A percentile compares a stretch with the other conserved stretches of the same genome.
Evolutionary conservation across 2,113 vertebrate species (phyloP).

Genomic region (Piprites chloris): DNA sequence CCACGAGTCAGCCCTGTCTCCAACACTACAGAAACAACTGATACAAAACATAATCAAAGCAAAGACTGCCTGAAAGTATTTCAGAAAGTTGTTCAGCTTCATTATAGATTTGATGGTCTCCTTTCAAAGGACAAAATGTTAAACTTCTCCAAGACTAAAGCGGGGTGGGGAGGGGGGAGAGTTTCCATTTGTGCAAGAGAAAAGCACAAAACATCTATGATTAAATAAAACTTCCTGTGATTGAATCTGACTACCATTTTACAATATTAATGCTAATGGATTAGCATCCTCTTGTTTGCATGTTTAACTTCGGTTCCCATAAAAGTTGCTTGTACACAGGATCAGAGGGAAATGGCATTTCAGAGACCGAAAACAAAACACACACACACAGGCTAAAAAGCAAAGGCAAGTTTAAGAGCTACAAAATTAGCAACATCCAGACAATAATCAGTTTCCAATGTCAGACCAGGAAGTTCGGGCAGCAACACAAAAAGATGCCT

Average conservation of each 20-base stretch:
- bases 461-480: conserved; percentile 67
- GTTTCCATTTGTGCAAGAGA: conserved; percentile 40
- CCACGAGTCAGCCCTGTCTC: background rate
- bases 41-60: background rate
- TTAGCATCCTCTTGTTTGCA: conserved; percentile 60
- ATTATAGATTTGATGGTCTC: background rate
- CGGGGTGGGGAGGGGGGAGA: background rate
- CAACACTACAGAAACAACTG: background rate
- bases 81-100: background rate
- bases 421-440: conserved; percentile 57
- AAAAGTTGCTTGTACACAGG: conserved; percentile 47
- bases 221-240: conserved; percentile 73
- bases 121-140: background rate
- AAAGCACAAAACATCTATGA: conserved; percentile 66
- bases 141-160: conserved; percentile 7
- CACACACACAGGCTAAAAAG: background rate
- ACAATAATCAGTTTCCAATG: conserved; percentile 66
- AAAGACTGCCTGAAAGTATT: conserved; percentile 13
- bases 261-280: conserved; percentile 79
- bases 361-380: conserved; percentile 15
- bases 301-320: conserved; percentile 66
- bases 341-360: conserved; percentile 56
- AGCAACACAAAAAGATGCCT: conserved; percentile 57
- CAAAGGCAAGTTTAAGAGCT: conserved; percentile 41
- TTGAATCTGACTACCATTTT: conserved; percentile 71